phyloP scores from a whole-genome alignment of 2,797 vertebrate genomes.

The Notamacropus eugenii region DNA sequence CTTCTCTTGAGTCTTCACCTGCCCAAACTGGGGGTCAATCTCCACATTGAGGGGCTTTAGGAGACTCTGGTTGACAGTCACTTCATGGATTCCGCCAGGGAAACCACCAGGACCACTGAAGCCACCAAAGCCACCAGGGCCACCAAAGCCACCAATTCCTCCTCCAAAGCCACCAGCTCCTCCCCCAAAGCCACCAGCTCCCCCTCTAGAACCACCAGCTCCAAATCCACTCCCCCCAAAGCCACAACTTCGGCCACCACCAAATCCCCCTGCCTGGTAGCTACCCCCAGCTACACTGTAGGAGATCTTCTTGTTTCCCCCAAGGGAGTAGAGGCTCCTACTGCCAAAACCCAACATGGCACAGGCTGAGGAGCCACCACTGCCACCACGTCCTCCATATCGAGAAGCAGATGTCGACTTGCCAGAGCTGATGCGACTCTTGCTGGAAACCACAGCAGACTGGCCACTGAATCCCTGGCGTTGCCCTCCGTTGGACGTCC shows the following conservation, averaged over 20 bases:
- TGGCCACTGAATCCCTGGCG: slow-evolving; percentile 6
- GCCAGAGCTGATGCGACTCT: not conserved
- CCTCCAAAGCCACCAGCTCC: not conserved
- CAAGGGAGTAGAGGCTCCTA: slow-evolving; percentile 44
- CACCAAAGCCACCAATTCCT: slow-evolving; percentile 17
- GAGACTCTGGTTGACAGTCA: slow-evolving; percentile 83
- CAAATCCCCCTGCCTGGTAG: not conserved
- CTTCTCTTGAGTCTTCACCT: slow-evolving; percentile 89
- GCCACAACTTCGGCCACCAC: not conserved
- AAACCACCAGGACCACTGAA: slow-evolving; percentile 36
- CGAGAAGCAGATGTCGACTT: not conserved
- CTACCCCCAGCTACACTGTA: slow-evolving; percentile 35
- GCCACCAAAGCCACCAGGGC: slow-evolving; percentile 57
- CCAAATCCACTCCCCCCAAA: slow-evolving; percentile 26
- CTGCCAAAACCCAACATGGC: slow-evolving; percentile 32
- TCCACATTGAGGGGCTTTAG: slow-evolving; percentile 87
- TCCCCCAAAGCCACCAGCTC: slow-evolving; percentile 1
- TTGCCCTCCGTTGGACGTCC: not conserved
- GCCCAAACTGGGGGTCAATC: slow-evolving; percentile 90
- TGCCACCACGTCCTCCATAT: not conserved
- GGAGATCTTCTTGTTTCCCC: slow-evolving; percentile 52
- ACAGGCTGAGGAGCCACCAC: not conserved
- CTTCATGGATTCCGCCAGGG: slow-evolving; percentile 81
- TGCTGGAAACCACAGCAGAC: not conserved
- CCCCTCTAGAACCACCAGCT: slow-evolving; percentile 41